Base-by-base conservation (phyloP, 2,888 invertebrate genomes). In the Hydrotaea cyrtoneurina region DNA sequence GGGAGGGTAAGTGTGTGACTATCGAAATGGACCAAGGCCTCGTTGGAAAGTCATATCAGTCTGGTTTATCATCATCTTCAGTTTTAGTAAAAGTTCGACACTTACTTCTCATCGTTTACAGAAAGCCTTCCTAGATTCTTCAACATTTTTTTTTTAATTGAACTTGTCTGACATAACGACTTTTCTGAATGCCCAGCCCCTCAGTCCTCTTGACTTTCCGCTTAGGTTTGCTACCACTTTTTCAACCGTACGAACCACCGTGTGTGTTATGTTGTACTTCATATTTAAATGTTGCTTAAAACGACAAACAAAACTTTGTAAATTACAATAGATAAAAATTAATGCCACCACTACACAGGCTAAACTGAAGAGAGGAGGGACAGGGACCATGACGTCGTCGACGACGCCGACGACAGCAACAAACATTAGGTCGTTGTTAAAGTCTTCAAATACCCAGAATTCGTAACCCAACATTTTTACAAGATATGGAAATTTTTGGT, bases 301-400 rank as follows among this genome's bases (percentile, higher is more conserved):
- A 62, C n/a, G 31, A 31, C 62, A 62, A 62, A 62, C 23, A n/a
- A 62, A 62, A 62, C 62, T 62, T 62, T 62, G 23, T 62, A 62
- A 62, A 62, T 62, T 62, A 62, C 62, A 62, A 62, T 62, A 69
- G 69, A 69, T 69, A 69, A 69, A 69, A 69, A 69, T 69, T 69
- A 69, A 69, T 46, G 69, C 23, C 46, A 46, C 43, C 23, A 43
- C 66, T 43, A 21, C 26, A 4, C 50, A 15, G 19, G 55, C 55
- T 21, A 8, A 39, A 39, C 39, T 10, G 31, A 2, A 4, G 31
- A 31, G 10, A 3, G 43, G 2, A 57, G 23, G 23, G 21, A 43
- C 3, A 43, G 15, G 2, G 10, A 11, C 13, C 19, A 57, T 7
- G 23, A 57, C 55, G 21, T 21, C 23, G n/a, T 19, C 36, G 39